Percentiles rank a stretch among this genome's conserved stretches.
phyloP scores from a whole-genome alignment of 2,888 invertebrate species.

The Teleogryllus oceanicus region DNA sequence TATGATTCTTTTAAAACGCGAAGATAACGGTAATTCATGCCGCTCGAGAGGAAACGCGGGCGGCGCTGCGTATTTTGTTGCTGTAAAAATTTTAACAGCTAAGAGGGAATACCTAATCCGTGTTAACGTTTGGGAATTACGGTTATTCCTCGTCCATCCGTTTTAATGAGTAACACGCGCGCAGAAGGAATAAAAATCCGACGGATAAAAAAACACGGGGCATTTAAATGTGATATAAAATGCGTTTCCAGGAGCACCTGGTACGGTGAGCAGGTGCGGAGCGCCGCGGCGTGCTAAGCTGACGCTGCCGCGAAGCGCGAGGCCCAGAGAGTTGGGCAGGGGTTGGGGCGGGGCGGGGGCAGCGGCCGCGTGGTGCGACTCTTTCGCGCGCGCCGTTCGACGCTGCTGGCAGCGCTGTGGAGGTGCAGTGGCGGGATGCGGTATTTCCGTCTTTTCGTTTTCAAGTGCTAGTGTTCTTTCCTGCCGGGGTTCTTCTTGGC shows the following conservation, averaged over 20 bases:
- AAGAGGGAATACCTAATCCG: constrained; percentile 18
- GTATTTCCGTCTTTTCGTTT: too few relatives aligned
- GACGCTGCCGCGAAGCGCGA: not conserved
- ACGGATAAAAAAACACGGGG: not conserved
- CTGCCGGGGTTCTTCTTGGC: too few relatives aligned
- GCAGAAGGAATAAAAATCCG: constrained; percentile 18
- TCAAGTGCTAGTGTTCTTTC: too few relatives aligned
- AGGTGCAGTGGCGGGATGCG: too few relatives aligned
- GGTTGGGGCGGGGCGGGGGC: too few relatives aligned
- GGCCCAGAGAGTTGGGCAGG: not conserved
- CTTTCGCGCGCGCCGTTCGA: too few relatives aligned
- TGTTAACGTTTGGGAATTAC: constrained; percentile 1
- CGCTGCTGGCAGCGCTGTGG: too few relatives aligned
- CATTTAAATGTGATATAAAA: constrained; percentile 18
- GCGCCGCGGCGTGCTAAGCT: not conserved
- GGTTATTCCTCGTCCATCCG: constrained; percentile 10
- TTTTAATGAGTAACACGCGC: constrained; percentile 18
- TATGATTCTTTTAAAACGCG: constrained; percentile 18
- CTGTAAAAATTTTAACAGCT: constrained; percentile 18
- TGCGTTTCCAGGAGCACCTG: not conserved
- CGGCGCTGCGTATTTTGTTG: constrained; percentile 7
- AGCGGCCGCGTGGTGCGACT: too few relatives aligned
- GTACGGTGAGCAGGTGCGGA: not conserved
- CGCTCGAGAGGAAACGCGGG: not conserved
- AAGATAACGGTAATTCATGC: constrained; percentile 18